Percentiles rank a stretch among this genome's conserved stretches.
These are phyloP conservation scores for Pseudobourletiella spinata DNA, from an alignment of 1,140 invertebrate species.

Conservation along the genomic window DNA sequence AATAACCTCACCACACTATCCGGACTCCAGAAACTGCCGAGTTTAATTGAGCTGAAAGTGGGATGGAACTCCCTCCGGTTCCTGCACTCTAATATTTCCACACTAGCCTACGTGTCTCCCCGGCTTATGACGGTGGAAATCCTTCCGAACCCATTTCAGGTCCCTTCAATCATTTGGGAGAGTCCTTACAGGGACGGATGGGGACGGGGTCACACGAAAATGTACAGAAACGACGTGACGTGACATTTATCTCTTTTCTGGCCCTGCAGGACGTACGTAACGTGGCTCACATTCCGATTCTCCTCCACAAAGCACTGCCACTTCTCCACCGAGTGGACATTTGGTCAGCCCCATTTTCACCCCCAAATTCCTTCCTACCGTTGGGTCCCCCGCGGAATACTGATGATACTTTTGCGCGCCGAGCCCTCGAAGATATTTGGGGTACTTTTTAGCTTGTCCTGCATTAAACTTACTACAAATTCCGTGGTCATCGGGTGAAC, in stretches of 20 bases:
- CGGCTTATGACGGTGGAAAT: slow-evolving; percentile 18
- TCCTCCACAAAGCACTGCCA: slow-evolving; percentile 17
- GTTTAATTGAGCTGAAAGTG: slow-evolving; percentile 24
- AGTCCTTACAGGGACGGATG: too few relatives aligned
- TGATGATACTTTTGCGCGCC: slow-evolving; percentile 12
- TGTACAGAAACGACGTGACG: too few relatives aligned
- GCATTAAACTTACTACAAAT: background rate
- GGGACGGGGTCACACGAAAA: too few relatives aligned
- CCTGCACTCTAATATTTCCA: slow-evolving; percentile 18
- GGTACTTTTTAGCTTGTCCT: too few relatives aligned
- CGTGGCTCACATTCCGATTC: slow-evolving; percentile 22
- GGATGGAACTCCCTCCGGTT: slow-evolving; percentile 26
- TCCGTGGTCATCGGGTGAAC: too few relatives aligned
- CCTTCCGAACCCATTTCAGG: slow-evolving; percentile 33
- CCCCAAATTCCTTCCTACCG: background rate
- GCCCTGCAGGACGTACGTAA: slow-evolving; percentile 30
- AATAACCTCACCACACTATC: slow-evolving; percentile 29
- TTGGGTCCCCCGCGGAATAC: background rate
- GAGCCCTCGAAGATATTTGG: background rate
- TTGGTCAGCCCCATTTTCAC: slow-evolving; percentile 21
- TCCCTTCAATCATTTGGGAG: too few relatives aligned
- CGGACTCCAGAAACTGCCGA: slow-evolving; percentile 22
- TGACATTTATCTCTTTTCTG: too few relatives aligned
- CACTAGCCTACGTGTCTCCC: slow-evolving; percentile 11
- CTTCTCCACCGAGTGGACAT: slow-evolving; percentile 16